Base-by-base conservation (phyloP, 2,113 vertebrate genomes). In the Sardina pilchardus region DNA sequence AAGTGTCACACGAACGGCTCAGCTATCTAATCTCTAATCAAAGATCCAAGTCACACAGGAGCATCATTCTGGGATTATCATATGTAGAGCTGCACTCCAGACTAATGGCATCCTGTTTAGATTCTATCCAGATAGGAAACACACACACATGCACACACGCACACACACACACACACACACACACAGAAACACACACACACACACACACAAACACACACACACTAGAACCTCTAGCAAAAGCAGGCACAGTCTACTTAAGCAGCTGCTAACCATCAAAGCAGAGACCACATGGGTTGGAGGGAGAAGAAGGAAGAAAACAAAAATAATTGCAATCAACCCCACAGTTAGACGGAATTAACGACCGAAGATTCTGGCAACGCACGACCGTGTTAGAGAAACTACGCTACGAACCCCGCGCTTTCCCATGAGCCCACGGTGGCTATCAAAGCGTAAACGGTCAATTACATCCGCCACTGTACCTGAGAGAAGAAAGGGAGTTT, bases 91-190 rank as follows among this genome's bases (percentile, higher is more conserved):
- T 36, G 67, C 67, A 75, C 67, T 75, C 67, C 67, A 75, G 67
- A 75, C 67, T 34, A 36, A 75, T 36, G 34, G 10, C 67, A 75
- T 75, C 67, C 67, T 75, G 67, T 75, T 36, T 36, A 75, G 67
- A 75, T 36, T 75, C 67, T 34, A 89, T 85, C 85, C 85, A 30
- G 17, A 85, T 47, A 75, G 80, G 26, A 80, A 42, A 90, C 39
- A 81, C 24, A n/a, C 59, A 50, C 26, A 39, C 30, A 56, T n/a
- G 39, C 50, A 5, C 75, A 63, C 36, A 4, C 42, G 1, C 75
- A 17, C 82, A 21, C 48, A 26, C 36, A 0, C 47, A 24, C 42
- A 8, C 44, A 24, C 45, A 26, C 45, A 75, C 30, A 36, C 30
- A 75, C 6, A 24, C 47, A 3, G 47, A 56, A 21, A 3, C 39